Evolutionary conservation across 2,888 invertebrate species (phyloP), one percentile per base, ranked within the genome.

Genomic region (Bursaphelenchus okinawaensis): DNA sequence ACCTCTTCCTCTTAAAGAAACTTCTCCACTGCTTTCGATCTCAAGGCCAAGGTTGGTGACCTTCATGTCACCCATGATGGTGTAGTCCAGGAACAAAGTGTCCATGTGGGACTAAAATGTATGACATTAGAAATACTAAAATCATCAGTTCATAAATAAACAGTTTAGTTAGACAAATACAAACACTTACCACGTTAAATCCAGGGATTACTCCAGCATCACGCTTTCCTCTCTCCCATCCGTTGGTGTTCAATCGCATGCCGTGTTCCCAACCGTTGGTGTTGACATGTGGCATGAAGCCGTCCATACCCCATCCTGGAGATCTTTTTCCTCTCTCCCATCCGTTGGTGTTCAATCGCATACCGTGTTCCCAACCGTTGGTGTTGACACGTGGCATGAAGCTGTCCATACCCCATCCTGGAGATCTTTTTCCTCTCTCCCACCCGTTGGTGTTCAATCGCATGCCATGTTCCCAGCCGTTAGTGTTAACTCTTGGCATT

Each of bases 31-130:
- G 52, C 75, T 76, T 40, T 72, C 69, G 9, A 79, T 71, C 50
- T 80, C 79, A 40, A 79, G 66, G 52, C 79, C 79, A 19, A 69
- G 66, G 7, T 63, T 19, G 3, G 72, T 70, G 0, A 75, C 67
- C 7, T 61, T 57, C 27, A 74, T 71, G n/a, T 75, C 61, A 6
- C 67, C 52, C 16, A 74, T 59, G 62, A 79, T 72, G 0, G 74
- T 73, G 60, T 78, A 80, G 65, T 80, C 78, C 16, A 80, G 72
- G 69, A 77, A 70, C 22, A 80, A 68, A n/a, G 63, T 68, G 52
- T 78, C 72, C 24, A 79, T 78, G 7, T 73, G 69, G 16, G 73
- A 69, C 80, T 79, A 63, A 63, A 78, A 68, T 40, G 22, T 31
- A 60, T 40, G 8, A 70, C 7, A 28, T 7, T 68, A 63, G n/a